Conservation (phyloP, 2,888 invertebrate species). For the Erpobdella octoculata region DNA sequence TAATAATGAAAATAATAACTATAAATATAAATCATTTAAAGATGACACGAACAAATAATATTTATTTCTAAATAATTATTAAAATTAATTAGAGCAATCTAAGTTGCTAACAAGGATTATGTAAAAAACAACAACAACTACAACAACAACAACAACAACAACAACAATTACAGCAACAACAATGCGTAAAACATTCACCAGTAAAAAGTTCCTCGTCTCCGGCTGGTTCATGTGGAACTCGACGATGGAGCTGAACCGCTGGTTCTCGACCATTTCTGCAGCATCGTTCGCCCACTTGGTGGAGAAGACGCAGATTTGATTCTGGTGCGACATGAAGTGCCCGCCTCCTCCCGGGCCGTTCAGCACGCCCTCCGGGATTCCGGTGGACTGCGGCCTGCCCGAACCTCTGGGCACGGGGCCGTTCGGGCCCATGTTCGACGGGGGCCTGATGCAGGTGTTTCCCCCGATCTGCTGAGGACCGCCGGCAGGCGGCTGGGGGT, state of each 20-base stretch:
- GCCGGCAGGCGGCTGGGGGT: background rate
- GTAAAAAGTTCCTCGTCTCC: constrained; percentile 84
- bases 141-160: too few species aligned
- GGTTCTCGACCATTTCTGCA: constrained; percentile 80
- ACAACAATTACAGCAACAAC: too few species aligned
- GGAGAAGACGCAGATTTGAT: constrained; percentile 94
- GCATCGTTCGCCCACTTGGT: constrained; percentile 87
- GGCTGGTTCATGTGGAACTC: constrained; percentile 88
- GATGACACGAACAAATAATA: too few species aligned
- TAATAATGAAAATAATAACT: too few species aligned
- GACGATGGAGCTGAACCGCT: constrained; percentile 82
- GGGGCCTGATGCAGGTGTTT: constrained; percentile 16
- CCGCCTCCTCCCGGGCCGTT: constrained; percentile 33
- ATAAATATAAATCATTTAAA: too few species aligned
- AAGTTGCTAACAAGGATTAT: too few species aligned
- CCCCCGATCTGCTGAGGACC: background rate
- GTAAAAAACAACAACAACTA: too few species aligned
- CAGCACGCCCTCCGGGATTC: constrained; percentile 18
- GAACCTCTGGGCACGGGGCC: constrained; percentile 13
- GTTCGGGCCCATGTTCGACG: constrained; percentile 17
- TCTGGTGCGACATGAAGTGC: constrained; percentile 61
- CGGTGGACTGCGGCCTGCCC: constrained; percentile 22
- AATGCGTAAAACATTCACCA: too few species aligned
- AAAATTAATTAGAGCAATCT: too few species aligned
- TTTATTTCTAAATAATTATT: too few species aligned